Base-by-base conservation (phyloP, 2,888 invertebrate species). In the Dasypogon diadema region DNA sequence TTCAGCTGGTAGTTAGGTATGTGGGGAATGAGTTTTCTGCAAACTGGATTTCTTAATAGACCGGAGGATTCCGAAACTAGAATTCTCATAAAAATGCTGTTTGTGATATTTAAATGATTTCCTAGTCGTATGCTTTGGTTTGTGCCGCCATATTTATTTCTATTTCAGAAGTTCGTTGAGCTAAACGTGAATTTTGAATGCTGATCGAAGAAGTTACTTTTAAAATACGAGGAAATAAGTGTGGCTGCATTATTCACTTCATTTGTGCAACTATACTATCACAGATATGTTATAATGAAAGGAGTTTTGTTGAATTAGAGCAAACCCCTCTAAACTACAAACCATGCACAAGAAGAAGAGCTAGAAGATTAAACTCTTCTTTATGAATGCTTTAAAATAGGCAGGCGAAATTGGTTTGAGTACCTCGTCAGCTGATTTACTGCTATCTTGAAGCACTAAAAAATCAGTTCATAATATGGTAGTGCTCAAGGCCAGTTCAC, bases 31-130 rank as follows among this genome's bases (percentile, higher is more conserved):
- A 48, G 46, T 65, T 24, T 65, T 65, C 46, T 48, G 24, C 65
- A 65, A 65, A 65, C 65, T 65, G 65, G 65, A 65, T 65, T 65
- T 65, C 65, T 65, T 65, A 65, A 65, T 65, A 46, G 65, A 22
- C 46, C 46, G 65, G 65, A 65, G 65, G 65, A 65, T 65, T 46
- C 48, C 65, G 46, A 46, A 65, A 42, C 48, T 65, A 65, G 65
- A 65, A 46, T 65, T 65, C 65, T 65, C 42, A 46, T 65, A 46
- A 65, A 65, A 65, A 46, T 21, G 37, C 46, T 65, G 42, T n/a
- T 46, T 46, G 48, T 26, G 65, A 46, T 46, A 42, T 65, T 46
- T 65, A 46, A 21, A 26, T 24, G 16, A 65, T 22, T 46, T 24
- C 14, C 46, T 22, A 24, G 5, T 48, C 51, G 18, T 18, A n/a